A percentile compares a stretch with the other conserved stretches of the same genome.
Evolutionary conservation across 2,888 invertebrate genomes (phyloP).

Genomic region (Philopedon plagiatum): DNA sequence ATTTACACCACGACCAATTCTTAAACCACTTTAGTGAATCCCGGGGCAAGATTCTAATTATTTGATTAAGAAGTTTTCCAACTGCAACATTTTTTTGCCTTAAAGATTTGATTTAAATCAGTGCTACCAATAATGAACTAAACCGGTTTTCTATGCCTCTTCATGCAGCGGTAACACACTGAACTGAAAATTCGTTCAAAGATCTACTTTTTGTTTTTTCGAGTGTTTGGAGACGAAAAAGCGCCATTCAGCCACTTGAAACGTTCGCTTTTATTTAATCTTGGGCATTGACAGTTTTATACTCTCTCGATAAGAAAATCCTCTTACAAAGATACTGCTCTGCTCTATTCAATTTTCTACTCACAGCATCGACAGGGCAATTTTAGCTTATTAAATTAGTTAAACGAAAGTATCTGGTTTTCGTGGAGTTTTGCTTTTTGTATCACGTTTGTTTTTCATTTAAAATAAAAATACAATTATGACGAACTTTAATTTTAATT

Average conservation of each 20-base stretch:
- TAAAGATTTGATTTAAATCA: no score
- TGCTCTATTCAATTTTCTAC: slow-evolving; percentile 33
- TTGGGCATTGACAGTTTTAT: slow-evolving; percentile 33
- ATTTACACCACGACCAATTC: no score
- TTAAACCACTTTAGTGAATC: no score
- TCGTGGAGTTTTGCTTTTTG: neutral
- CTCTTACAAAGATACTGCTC: slow-evolving; percentile 34
- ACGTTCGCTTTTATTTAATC: slow-evolving; percentile 36
- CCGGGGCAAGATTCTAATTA: no score
- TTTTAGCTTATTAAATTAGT: slow-evolving; percentile 36
- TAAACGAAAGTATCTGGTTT: slow-evolving; percentile 1
- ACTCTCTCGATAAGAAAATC: slow-evolving; percentile 26
- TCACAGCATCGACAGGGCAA: slow-evolving; percentile 14
- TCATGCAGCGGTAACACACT: neutral
- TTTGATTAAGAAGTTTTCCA: no score
- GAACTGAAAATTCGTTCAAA: slow-evolving; percentile 22
- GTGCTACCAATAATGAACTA: neutral
- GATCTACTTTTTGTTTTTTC: slow-evolving; percentile 23
- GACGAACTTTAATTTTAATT: no score
- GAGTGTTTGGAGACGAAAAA: slow-evolving; percentile 21
- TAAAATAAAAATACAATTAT: no score
- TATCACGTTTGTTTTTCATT: neutral
- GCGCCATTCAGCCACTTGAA: slow-evolving; percentile 31
- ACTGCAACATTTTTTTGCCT: no score
- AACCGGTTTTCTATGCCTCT: neutral